These are phyloP conservation scores for Dendroctonus ponderosae DNA, from an alignment of 1,140 invertebrate genomes.

Conservation along the genomic window DNA sequence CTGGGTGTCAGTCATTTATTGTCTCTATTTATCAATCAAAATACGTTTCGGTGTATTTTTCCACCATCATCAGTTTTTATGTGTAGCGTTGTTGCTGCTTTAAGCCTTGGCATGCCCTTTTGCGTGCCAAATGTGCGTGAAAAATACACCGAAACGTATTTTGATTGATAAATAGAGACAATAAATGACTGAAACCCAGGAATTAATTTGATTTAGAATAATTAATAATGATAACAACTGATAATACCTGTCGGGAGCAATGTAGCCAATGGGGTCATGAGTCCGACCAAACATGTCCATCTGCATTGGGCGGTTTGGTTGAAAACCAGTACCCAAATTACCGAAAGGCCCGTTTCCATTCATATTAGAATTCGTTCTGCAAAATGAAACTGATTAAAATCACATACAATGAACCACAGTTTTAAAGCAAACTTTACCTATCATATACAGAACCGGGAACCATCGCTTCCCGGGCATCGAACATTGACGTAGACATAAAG, in stretches of 20 bases:
- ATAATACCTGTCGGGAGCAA: conserved; percentile 72
- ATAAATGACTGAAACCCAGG: no score
- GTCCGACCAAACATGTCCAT: conserved; percentile 64
- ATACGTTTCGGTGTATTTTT: no score
- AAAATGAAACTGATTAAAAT: conserved; percentile 13
- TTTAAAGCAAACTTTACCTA: conserved; percentile 32
- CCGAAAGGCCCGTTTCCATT: conserved; percentile 29
- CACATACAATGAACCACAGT: not conserved
- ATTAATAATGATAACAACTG: not conserved
- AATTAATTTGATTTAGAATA: no score
- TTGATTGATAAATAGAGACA: no score
- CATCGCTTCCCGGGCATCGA: conserved; percentile 85
- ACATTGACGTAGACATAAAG: conserved; percentile 96
- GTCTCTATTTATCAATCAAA: no score
- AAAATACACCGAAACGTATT: no score
- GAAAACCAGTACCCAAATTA: conserved; percentile 19
- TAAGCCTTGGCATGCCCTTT: no score
- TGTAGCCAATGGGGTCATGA: conserved; percentile 92
- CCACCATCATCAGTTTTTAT: no score
- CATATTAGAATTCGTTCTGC: conserved; percentile 23
- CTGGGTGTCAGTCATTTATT: no score
- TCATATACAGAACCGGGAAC: conserved; percentile 84
- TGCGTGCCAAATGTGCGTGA: no score
- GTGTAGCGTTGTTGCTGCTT: no score
- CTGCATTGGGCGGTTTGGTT: conserved; percentile 46